Conservation (phyloP, 2,888 invertebrate genomes). For the Leptopilina syphax region DNA sequence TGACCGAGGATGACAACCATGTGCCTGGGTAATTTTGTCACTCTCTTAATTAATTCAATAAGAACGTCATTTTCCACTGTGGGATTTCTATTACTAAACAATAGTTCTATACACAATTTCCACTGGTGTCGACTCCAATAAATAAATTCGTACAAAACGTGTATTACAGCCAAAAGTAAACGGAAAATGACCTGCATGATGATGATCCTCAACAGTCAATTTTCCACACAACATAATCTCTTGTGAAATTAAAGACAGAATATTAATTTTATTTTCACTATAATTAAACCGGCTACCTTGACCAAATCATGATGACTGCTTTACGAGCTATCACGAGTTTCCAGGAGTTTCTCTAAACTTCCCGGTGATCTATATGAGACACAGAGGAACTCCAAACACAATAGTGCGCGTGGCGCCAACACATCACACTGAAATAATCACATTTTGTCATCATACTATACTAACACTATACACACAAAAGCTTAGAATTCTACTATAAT, state of each 20-base stretch:
- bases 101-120: conserved; percentile 38
- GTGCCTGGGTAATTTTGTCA: conserved; percentile 80
- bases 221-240: conserved; percentile 28
- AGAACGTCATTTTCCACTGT: conserved; percentile 36
- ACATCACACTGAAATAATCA: background rate
- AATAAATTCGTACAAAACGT: conserved; percentile 50
- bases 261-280: background rate
- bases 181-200: conserved; percentile 48
- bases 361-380: background rate
- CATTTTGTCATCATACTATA: background rate
- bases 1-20: conserved; percentile 83
- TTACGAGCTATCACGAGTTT: background rate
- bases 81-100: conserved; percentile 22
- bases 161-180: conserved; percentile 46
- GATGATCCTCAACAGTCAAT: background rate
- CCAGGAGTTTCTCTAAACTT: background rate
- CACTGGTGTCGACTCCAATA: conserved; percentile 43
- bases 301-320: background rate
- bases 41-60: conserved; percentile 3
- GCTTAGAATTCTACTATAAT: background rate
- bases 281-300: background rate
- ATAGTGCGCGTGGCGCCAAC: conserved; percentile 26
- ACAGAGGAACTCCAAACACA: background rate
- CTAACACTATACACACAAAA: background rate
- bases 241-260: background rate